Evolutionary conservation across 2,113 vertebrate genomes (phyloP).

Genomic region (Synodontis membranacea): DNA sequence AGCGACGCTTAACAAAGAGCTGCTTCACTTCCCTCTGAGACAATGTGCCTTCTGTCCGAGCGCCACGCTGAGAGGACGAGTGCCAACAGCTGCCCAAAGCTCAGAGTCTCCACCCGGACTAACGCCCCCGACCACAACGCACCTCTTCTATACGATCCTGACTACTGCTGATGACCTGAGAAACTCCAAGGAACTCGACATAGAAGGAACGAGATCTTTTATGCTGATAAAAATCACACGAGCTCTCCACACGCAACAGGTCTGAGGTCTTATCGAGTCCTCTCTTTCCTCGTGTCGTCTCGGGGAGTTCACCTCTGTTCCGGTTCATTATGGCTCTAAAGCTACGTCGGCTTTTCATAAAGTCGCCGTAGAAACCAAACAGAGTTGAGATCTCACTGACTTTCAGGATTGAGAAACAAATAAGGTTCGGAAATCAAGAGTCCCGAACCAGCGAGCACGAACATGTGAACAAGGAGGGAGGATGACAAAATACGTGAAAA

Average conservation of each 20-base stretch:
- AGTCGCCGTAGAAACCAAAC: not conserved
- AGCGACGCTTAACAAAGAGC: slow-evolving; percentile 60
- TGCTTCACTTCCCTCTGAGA: slow-evolving; percentile 60
- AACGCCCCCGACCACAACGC: not conserved
- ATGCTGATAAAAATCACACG: too few relatives aligned
- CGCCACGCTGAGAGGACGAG: slow-evolving; percentile 63
- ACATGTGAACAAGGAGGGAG: not conserved
- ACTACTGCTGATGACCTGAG: not conserved
- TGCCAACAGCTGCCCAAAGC: slow-evolving; percentile 70
- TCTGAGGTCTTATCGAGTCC: not conserved
- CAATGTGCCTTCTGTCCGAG: slow-evolving; percentile 71
- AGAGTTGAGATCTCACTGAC: not conserved
- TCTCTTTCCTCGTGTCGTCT: not conserved
- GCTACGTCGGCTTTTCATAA: not conserved
- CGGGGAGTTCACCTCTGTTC: not conserved
- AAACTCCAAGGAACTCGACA: not conserved
- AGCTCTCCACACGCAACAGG: not conserved
- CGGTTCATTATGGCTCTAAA: not conserved
- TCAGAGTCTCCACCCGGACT: slow-evolving; percentile 10
- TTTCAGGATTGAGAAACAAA: not conserved
- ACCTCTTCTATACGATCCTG: not conserved
- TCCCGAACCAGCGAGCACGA: not conserved
- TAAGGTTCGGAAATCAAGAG: not conserved
- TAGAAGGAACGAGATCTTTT: not conserved
- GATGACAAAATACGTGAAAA: too few relatives aligned